Conservation (phyloP, 2,797 vertebrate species). For the Bucorvus abyssinicus region DNA sequence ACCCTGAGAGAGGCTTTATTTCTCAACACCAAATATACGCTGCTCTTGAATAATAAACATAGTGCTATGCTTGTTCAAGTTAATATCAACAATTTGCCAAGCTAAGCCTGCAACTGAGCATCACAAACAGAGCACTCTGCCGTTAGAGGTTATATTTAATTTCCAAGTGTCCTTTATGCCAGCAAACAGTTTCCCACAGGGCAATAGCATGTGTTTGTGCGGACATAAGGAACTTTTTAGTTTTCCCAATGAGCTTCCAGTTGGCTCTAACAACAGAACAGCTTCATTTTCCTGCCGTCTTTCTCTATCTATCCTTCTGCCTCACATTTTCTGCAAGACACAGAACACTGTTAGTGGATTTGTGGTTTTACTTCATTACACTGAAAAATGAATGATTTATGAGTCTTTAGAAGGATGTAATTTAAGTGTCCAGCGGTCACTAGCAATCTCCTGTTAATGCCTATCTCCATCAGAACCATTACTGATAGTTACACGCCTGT, state of each 20-base stretch:
- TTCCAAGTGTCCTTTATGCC: not conserved
- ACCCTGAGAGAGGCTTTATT: not conserved
- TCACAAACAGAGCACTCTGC: not conserved
- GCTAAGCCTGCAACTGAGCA: conserved; percentile 11
- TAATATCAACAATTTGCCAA: conserved; percentile 19
- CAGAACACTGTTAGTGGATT: not conserved
- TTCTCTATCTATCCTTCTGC: not conserved
- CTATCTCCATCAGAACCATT: not conserved
- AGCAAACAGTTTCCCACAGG: conserved; percentile 48
- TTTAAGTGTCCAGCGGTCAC: not conserved
- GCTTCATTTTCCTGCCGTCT: conserved; percentile 7
- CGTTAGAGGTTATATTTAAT: conserved; percentile 9
- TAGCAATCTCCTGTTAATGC: not conserved
- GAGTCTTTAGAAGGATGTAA: not conserved
- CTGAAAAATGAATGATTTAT: not conserved
- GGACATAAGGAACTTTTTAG: conserved; percentile 22
- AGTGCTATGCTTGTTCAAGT: not conserved
- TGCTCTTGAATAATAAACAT: conserved; percentile 34
- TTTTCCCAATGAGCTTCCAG: conserved; percentile 10
- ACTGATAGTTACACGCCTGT: not conserved
- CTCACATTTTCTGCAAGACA: not conserved
- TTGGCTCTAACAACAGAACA: conserved; percentile 1
- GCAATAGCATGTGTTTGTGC: not conserved
- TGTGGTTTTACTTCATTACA: not conserved
- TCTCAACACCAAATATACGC: conserved; percentile 14